Conservation (phyloP, 1,140 invertebrate genomes). For the Octopus sinensis region DNA sequence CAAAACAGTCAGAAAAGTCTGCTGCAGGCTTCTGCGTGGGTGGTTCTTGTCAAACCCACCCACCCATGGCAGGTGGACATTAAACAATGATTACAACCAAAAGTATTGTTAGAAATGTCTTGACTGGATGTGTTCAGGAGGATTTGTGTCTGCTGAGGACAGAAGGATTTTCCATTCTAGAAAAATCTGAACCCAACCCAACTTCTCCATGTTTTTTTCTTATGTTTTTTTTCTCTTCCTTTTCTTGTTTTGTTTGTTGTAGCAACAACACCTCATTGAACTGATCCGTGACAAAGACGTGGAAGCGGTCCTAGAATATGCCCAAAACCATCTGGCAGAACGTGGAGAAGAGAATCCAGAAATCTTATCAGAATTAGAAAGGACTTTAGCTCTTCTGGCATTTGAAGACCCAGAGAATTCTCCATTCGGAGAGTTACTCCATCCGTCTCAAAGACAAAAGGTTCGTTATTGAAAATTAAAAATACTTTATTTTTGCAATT, state of each 20-base stretch:
- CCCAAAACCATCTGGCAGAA: constrained; percentile 86
- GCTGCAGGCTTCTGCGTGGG: too few species aligned
- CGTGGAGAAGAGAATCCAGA: constrained; percentile 82
- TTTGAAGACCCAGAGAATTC: constrained; percentile 94
- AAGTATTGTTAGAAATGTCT: too few species aligned
- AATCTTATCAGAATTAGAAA: constrained; percentile 62
- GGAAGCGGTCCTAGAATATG: constrained; percentile 94
- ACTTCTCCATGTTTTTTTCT: neutral
- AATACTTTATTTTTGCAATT: too few species aligned
- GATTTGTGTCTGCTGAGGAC: too few species aligned
- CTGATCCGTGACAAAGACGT: constrained; percentile 83
- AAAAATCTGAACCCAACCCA: too few species aligned
- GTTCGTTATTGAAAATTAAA: constrained; percentile 56
- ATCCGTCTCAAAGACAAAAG: constrained; percentile 67
- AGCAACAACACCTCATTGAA: constrained; percentile 94
- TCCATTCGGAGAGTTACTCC: constrained; percentile 90
- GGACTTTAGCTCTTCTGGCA: constrained; percentile 89
- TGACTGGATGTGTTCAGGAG: too few species aligned
- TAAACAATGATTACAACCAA: too few species aligned
- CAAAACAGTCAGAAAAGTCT: too few species aligned
- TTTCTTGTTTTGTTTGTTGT: constrained; percentile 28
- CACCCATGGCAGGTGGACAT: too few species aligned
- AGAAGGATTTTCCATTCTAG: too few species aligned
- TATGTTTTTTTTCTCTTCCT: neutral
- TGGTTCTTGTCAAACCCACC: too few species aligned